Conservation (phyloP, 2,888 invertebrate genomes). For the Balanococcus diminutus region DNA sequence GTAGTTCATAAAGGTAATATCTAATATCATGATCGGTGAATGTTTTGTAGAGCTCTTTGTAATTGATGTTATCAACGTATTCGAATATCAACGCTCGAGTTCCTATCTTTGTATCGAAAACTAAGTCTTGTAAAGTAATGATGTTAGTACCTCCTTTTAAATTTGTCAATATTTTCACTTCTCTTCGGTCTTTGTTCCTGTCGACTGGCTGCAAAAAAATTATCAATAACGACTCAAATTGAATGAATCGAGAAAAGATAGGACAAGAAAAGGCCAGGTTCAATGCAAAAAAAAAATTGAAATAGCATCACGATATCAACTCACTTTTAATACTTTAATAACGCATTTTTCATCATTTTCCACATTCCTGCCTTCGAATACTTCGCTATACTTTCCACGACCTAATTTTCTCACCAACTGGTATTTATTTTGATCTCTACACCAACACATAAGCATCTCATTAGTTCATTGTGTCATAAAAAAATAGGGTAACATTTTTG, state of each 20-base stretch:
- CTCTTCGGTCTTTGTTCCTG: constrained; percentile 99
- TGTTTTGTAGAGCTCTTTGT: constrained; percentile 99
- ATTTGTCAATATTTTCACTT: constrained; percentile 99
- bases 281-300: too few relatives aligned
- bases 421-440: constrained; percentile 94
- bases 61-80: constrained; percentile 99
- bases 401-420: constrained; percentile 98
- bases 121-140: constrained; percentile 96
- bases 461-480: background rate
- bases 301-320: too few relatives aligned
- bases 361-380: constrained; percentile 98
- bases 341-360: constrained; percentile 99
- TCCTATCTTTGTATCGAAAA: constrained; percentile 97
- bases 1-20: constrained; percentile 63
- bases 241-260: background rate
- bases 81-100: constrained; percentile 99
- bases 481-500: background rate
- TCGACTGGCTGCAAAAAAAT: constrained; percentile 83
- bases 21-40: constrained; percentile 99
- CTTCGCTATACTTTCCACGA: constrained; percentile 99
- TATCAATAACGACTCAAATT: background rate
- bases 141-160: constrained; percentile 99
- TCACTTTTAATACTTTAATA: constrained; percentile 94
- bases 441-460: background rate
- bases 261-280: too few relatives aligned